A percentile compares a stretch with the other conserved stretches of the same genome.
These are phyloP conservation scores for Idris sp. DNA, from an alignment of 1,140 invertebrate species.

Conservation along the genomic window DNA sequence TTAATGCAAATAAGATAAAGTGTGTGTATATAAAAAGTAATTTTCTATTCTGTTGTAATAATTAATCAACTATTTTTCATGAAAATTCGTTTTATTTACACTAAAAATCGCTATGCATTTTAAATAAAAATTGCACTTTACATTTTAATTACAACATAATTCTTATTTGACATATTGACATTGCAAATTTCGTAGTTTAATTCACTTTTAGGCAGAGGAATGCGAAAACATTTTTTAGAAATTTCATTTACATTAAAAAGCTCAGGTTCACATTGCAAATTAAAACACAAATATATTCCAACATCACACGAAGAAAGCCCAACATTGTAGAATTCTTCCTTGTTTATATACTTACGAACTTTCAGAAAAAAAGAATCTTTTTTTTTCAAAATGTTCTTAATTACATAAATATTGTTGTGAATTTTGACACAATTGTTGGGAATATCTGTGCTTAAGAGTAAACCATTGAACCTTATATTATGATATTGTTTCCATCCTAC, in stretches of 20 bases:
- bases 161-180: not conserved
- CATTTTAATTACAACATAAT: slow-evolving; percentile 14
- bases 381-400: not conserved
- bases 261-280: not conserved
- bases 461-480: not conserved
- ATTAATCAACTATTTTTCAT: too few species aligned
- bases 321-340: slow-evolving; percentile 14
- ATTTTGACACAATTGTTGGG: slow-evolving; percentile 18
- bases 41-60: too few species aligned
- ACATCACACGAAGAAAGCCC: slow-evolving; percentile 19
- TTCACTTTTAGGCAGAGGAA: not conserved
- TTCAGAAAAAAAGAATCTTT: not conserved
- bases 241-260: slow-evolving; percentile 10
- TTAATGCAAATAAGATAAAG: too few species aligned
- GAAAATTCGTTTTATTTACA: too few species aligned
- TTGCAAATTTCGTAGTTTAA: slow-evolving; percentile 23
- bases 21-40: too few species aligned
- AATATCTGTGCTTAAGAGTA: not conserved
- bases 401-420: slow-evolving; percentile 4
- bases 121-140: too few species aligned
- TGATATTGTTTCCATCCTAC: too few species aligned
- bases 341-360: slow-evolving; percentile 3
- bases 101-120: too few species aligned
- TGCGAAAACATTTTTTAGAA: slow-evolving; percentile 11
- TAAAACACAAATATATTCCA: slow-evolving; percentile 17